Percentiles rank a stretch among this genome's conserved stretches.
phyloP scores from a whole-genome alignment of 1,140 invertebrate genomes.

The Drosophila novamexicana region DNA sequence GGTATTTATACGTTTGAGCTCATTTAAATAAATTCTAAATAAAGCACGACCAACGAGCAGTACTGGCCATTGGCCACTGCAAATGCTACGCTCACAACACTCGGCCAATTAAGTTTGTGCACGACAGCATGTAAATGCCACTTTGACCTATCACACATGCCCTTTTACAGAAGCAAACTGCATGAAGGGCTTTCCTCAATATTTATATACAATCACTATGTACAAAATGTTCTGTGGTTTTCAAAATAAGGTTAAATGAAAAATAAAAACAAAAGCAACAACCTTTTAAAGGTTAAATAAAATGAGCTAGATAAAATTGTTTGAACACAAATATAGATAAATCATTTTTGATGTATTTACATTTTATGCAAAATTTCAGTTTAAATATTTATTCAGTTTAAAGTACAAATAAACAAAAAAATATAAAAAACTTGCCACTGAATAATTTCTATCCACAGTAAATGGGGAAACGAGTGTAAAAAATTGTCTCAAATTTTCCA shows the following conservation, averaged over 20 bases:
- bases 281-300: not conserved
- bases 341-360: not conserved
- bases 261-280: not conserved
- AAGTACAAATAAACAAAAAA: not conserved
- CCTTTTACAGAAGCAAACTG: constrained; percentile 21
- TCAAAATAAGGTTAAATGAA: no score
- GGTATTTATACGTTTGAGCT: constrained; percentile 77
- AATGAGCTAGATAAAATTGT: not conserved
- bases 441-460: not conserved
- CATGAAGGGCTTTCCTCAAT: constrained; percentile 2
- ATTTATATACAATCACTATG: not conserved
- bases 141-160: constrained; percentile 50
- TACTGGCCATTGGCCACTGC: constrained; percentile 25
- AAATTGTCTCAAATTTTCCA: constrained; percentile 6
- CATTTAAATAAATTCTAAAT: constrained; percentile 83
- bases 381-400: not conserved
- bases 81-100: constrained; percentile 33
- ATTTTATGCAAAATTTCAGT: not conserved
- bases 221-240: no score
- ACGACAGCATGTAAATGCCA: constrained; percentile 44
- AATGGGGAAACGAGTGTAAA: not conserved
- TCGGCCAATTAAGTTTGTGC: constrained; percentile 58
- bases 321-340: not conserved
- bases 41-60: constrained; percentile 56
- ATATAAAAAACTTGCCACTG: not conserved